A percentile compares a stretch with the other conserved stretches of the same genome.
phyloP scores from a whole-genome alignment of 2,113 vertebrate genomes.

The Saccopteryx leptura region DNA sequence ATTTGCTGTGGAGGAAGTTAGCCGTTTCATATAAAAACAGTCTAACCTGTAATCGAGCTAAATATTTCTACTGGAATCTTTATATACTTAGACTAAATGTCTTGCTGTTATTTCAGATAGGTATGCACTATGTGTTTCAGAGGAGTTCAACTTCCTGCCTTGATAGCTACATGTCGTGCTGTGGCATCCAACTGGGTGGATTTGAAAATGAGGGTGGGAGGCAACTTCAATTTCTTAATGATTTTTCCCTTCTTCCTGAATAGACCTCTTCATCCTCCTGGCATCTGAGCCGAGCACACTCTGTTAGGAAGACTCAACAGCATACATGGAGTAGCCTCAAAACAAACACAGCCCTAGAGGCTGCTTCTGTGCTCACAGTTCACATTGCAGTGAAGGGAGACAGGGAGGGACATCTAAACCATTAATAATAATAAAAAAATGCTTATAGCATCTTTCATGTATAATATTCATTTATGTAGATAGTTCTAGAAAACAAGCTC shows the following conservation, averaged over 20 bases:
- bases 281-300: neutral
- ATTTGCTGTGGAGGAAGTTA: neutral
- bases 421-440: neutral
- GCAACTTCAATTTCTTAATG: neutral
- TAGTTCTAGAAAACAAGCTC: neutral
- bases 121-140: neutral
- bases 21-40: neutral
- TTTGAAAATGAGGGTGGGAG: neutral
- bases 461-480: neutral
- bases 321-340: neutral
- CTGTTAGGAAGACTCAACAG: neutral
- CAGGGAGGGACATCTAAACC: neutral
- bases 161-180: neutral
- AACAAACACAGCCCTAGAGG: neutral
- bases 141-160: neutral
- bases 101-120: constrained; percentile 22
- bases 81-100: neutral
- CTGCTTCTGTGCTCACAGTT: neutral
- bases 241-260: neutral
- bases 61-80: neutral
- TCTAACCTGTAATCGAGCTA: neutral
- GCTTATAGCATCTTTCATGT: neutral
- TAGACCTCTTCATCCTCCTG: neutral
- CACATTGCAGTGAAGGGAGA: neutral
- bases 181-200: neutral